Conservation (phyloP, 2,888 invertebrate species). For the Lepidochitona cinerea region DNA sequence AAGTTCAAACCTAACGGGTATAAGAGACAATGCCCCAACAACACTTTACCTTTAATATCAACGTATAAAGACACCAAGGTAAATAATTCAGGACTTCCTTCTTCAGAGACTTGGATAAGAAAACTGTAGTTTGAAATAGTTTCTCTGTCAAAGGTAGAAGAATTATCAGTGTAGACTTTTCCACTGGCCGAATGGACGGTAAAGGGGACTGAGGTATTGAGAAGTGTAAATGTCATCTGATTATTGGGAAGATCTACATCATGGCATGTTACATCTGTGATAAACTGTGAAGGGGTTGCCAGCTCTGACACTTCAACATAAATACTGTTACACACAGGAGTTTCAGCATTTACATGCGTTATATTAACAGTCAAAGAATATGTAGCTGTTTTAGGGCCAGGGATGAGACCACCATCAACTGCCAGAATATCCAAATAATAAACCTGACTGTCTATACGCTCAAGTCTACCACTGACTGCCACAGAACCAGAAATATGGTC, state of each 20-base stretch:
- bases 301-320: not conserved
- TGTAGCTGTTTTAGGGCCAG: not conserved
- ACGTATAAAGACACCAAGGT: slow-evolving; percentile 15
- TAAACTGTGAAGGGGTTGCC: not conserved
- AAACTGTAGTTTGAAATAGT: slow-evolving; percentile 29
- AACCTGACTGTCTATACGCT: not conserved
- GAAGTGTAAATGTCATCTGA: not conserved
- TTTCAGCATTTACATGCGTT: not conserved
- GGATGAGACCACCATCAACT: not conserved
- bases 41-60: slow-evolving; percentile 8
- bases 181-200: not conserved
- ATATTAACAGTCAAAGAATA: not conserved
- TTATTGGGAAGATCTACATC: not conserved
- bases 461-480: not conserved
- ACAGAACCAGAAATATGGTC: not conserved
- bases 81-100: slow-evolving; percentile 9
- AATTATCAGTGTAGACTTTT: slow-evolving; percentile 21
- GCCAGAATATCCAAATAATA: not conserved
- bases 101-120: slow-evolving; percentile 24
- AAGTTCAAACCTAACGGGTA: too few species aligned
- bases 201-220: not conserved
- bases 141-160: slow-evolving; percentile 36
- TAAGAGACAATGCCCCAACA: too few species aligned
- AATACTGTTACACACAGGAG: not conserved
- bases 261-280: not conserved